phyloP scores from a whole-genome alignment of 1,140 invertebrate species.

The Scaptodrosophila lebanonensis region DNA sequence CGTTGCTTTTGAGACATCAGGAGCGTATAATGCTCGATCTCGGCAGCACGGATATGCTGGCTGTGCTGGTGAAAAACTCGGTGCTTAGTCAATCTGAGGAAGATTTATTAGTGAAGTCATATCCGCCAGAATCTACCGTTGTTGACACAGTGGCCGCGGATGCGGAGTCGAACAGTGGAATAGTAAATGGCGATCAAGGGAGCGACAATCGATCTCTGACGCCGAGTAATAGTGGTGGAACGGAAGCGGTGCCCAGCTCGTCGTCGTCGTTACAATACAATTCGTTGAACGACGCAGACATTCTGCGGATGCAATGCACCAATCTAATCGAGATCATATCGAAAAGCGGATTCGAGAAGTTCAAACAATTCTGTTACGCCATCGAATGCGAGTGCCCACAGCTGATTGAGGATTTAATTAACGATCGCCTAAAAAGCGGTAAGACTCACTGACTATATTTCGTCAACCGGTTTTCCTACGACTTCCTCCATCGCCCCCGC shows the following conservation, averaged over 20 bases:
- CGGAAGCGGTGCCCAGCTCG: neutral
- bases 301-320: constrained; percentile 60
- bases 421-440: constrained; percentile 76
- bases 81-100: constrained; percentile 70
- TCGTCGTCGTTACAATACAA: constrained; percentile 13
- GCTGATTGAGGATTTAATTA: constrained; percentile 78
- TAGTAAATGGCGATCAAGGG: constrained; percentile 62
- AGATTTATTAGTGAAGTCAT: constrained; percentile 64
- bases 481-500: neutral
- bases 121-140: constrained; percentile 17
- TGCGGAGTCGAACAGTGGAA: constrained; percentile 55
- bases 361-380: constrained; percentile 79
- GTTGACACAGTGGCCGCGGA: constrained; percentile 11
- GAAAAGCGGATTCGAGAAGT: constrained; percentile 79
- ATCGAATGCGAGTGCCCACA: constrained; percentile 79
- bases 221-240: constrained; percentile 49
- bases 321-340: constrained; percentile 79
- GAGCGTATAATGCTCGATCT: constrained; percentile 73
- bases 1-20: constrained; percentile 66
- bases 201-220: constrained; percentile 69
- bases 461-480: constrained; percentile 2
- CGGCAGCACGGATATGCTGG: constrained; percentile 64
- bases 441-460: constrained; percentile 34
- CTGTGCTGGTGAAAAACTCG: constrained; percentile 73
- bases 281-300: constrained; percentile 61